Base-by-base conservation (phyloP, 2,113 vertebrate genomes). In the Gymnocephalus cernua region DNA sequence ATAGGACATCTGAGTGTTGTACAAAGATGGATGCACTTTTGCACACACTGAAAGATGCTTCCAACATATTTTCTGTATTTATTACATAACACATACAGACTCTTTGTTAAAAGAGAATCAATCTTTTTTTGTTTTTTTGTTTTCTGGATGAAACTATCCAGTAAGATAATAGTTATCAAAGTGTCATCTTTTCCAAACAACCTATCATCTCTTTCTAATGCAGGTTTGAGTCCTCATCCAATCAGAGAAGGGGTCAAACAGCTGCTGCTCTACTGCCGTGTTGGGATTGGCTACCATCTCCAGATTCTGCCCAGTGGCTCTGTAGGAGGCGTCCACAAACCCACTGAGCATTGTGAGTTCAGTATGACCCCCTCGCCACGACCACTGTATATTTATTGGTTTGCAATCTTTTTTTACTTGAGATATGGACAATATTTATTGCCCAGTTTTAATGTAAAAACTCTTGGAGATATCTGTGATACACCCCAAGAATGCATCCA, bases 261-360 rank as follows among this genome's bases (percentile, higher is more conserved):
- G 58, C 89, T 88, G 89, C 87, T 95, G 38, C 93, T 95, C 8
- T 95, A 94, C 78, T 94, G 94, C 48, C 89, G 88, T 2, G 88
- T 91, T 25, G 94, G 94, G 62, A 95, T 95, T 51, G 95, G 95
- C n/a, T 95, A 87, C 87, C 95, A 95, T 74, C 87, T 95, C 14
- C 93, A 94, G 82, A 92, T 95, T 54, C 86, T 92, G 51, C 51
- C 82, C 62, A 84, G 56, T 10, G 93, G 94, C 16, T 85, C 65
- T 2, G 81, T 94, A 19, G 72, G 88, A 14, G 95, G 94, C 0
- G 76, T 94, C 23, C 94, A 95, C 57, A 84, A 86, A 63, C 93
- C 93, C n/a, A 90, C 68, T 3, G 83, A 92, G 27, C 80, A 93
- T 77, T 91, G 95, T 95, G 91, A 81, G 95, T 90, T 50, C 53